Evolutionary conservation across 2,888 invertebrate species (phyloP).

Genomic region (Chaitophorus viminalis): DNA sequence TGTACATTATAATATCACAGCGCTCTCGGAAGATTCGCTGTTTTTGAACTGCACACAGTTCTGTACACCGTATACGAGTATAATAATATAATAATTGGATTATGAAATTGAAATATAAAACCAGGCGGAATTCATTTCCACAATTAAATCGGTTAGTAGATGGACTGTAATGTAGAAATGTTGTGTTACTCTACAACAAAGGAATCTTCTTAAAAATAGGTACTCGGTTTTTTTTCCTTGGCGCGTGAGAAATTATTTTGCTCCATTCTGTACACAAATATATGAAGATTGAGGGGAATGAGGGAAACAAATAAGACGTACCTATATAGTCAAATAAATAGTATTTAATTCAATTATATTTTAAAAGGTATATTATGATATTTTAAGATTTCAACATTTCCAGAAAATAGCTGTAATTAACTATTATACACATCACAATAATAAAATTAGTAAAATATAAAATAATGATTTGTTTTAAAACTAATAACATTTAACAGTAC

Average conservation of each 20-base stretch:
- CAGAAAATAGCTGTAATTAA: background rate
- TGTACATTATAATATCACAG: background rate
- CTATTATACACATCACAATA: background rate
- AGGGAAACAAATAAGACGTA: constrained; percentile 24
- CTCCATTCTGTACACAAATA: constrained; percentile 1
- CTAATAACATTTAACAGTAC: too few relatives aligned
- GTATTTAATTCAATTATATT: constrained; percentile 35
- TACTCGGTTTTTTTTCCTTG: constrained; percentile 7
- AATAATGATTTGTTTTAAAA: background rate
- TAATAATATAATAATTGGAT: constrained; percentile 18
- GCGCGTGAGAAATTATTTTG: constrained; percentile 32
- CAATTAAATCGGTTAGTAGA: constrained; percentile 31
- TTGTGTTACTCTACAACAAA: constrained; percentile 33
- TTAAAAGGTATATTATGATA: constrained; percentile 26
- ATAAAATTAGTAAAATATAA: background rate
- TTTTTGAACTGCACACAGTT: background rate
- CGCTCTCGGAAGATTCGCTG: background rate
- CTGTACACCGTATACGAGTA: background rate
- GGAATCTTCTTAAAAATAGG: constrained; percentile 22
- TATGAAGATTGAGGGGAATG: constrained; percentile 9
- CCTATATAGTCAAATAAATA: constrained; percentile 30
- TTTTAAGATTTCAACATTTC: background rate
- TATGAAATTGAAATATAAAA: constrained; percentile 41
- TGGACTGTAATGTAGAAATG: background rate
- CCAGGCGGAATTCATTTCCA: constrained; percentile 45